Conservation (phyloP, 1,140 invertebrate species). For the Brachionus angularis region DNA sequence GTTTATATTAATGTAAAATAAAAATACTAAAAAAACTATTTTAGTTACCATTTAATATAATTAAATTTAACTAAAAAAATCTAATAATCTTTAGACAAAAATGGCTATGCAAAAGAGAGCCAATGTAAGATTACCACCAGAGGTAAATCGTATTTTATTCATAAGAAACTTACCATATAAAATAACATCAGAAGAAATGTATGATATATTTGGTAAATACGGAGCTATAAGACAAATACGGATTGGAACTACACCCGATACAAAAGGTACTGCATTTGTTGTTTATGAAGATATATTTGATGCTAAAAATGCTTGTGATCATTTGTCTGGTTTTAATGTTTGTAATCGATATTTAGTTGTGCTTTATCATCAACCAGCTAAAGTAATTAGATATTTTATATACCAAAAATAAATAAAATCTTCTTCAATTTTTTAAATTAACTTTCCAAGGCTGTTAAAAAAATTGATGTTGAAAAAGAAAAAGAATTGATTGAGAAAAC, state of each 20-base stretch:
- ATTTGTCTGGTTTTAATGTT: constrained; percentile 96
- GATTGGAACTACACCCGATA: constrained; percentile 87
- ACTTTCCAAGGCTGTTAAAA: neutral
- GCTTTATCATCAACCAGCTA: constrained; percentile 78
- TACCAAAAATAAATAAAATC: too few species aligned
- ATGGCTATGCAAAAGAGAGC: constrained; percentile 44
- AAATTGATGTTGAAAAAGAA: constrained; percentile 43
- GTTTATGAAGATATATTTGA: constrained; percentile 99
- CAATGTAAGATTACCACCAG: constrained; percentile 89
- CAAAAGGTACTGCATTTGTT: constrained; percentile 95
- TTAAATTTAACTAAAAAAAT: neutral
- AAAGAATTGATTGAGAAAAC: constrained; percentile 37
- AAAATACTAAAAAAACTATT: too few species aligned
- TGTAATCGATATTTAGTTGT: constrained; percentile 97
- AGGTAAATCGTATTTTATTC: constrained; percentile 95
- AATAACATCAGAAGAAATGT: constrained; percentile 99
- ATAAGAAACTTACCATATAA: constrained; percentile 97
- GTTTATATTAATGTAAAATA: too few species aligned
- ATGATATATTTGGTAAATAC: constrained; percentile 99
- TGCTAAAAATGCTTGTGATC: constrained; percentile 99
- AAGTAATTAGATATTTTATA: constrained; percentile 49
- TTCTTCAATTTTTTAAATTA: neutral
- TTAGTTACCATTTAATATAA: too few species aligned
- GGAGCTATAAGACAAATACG: constrained; percentile 96
- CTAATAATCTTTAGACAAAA: neutral